Conservation (phyloP, 30 jellyfish, hydroid and myxozoan species). For the Calvadosia cruxmelitensis region DNA sequence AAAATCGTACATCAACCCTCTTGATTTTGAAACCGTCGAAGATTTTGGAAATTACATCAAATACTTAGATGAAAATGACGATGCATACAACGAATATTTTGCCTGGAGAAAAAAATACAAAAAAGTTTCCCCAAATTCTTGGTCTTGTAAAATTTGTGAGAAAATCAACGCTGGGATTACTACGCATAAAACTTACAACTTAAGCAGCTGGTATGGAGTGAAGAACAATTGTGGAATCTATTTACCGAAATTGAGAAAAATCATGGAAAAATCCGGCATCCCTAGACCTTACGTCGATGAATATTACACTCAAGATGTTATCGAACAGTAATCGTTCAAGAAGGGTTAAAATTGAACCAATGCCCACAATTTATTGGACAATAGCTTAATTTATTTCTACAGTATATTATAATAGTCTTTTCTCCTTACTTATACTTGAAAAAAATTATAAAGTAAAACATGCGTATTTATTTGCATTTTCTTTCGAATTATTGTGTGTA, state of each 20-base stretch:
- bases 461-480: no score
- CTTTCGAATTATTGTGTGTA: no score
- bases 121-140: slow-evolving; percentile 53
- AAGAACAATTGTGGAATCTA: slow-evolving; percentile 49
- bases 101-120: slow-evolving; percentile 43
- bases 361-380: no score
- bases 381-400: no score
- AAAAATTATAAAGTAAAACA: no score
- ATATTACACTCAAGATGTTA: slow-evolving; percentile 7
- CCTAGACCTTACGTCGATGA: slow-evolving; percentile 54
- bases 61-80: slow-evolving; percentile 59
- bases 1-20: slow-evolving; percentile 45
- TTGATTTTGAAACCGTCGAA: slow-evolving; percentile 48
- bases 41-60: slow-evolving; percentile 45
- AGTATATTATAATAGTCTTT: no score
- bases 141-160: slow-evolving; percentile 80
- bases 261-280: slow-evolving; percentile 40
- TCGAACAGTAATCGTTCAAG: background rate
- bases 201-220: slow-evolving; percentile 58
- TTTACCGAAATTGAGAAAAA: slow-evolving; percentile 13
- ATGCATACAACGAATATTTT: slow-evolving; percentile 56
- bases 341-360: no score
- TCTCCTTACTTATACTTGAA: no score
- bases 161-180: slow-evolving; percentile 22
- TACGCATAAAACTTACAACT: slow-evolving; percentile 28